phyloP scores from a whole-genome alignment of 1,140 invertebrate genomes.

The Parasteatoda tepidariorum region DNA sequence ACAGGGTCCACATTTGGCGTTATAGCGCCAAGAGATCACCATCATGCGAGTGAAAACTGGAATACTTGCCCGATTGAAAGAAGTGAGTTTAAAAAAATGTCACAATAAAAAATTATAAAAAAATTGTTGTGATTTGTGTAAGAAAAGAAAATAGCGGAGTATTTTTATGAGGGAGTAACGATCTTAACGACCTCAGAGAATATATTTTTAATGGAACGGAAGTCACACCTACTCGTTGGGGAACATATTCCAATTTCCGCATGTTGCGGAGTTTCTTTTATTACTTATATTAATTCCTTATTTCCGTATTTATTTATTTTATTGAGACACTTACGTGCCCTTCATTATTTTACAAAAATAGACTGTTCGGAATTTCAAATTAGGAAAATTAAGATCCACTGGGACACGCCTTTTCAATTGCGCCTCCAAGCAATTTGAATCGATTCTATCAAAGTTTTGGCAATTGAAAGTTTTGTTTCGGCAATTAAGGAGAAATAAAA shows the following conservation, averaged over 20 bases:
- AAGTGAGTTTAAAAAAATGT: background rate
- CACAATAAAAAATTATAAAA: background rate
- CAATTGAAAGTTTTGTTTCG: too few species aligned
- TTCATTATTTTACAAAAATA: too few species aligned
- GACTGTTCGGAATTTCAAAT: too few species aligned
- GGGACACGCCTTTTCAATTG: too few species aligned
- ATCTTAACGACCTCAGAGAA: background rate
- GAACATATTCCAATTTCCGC: slow-evolving; percentile 7
- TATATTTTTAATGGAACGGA: slow-evolving; percentile 10
- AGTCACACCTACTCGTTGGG: background rate
- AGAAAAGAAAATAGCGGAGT: background rate
- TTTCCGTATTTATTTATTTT: too few species aligned
- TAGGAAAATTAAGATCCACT: too few species aligned
- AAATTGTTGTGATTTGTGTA: background rate
- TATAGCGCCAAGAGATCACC: background rate
- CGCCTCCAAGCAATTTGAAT: too few species aligned
- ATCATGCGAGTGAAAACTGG: background rate
- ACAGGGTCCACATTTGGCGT: slow-evolving; percentile 43
- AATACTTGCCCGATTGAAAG: background rate
- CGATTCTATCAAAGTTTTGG: too few species aligned
- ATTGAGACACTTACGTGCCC: too few species aligned
- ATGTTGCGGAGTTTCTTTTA: background rate
- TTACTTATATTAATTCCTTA: too few species aligned
- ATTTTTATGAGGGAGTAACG: slow-evolving; percentile 22
- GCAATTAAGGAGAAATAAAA: too few species aligned